Percentiles rank a stretch among this genome's conserved stretches.
phyloP scores from a whole-genome alignment of 1,140 invertebrate species.

The Trichonephila inaurata region DNA sequence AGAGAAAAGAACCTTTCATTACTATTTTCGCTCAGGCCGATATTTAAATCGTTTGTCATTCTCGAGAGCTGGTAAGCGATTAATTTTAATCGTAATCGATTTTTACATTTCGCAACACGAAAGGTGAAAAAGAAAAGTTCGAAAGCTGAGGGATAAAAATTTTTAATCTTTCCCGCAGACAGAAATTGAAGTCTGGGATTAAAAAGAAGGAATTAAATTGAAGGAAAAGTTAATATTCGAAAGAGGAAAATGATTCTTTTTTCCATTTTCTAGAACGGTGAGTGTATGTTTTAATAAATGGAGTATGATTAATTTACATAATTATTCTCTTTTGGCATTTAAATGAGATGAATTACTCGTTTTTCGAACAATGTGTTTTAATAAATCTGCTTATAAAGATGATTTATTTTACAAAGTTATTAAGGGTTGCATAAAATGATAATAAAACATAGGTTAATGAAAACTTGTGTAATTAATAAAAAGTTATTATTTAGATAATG shows the following conservation, averaged over 20 bases:
- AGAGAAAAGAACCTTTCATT: conserved; percentile 49
- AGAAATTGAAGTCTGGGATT: no score
- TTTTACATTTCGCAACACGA: conserved; percentile 16
- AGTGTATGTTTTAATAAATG: neutral
- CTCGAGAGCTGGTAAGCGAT: conserved; percentile 44
- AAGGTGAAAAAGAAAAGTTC: conserved; percentile 6
- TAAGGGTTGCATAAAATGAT: neutral
- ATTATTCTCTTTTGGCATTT: neutral
- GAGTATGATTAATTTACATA: conserved; percentile 5
- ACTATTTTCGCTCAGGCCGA: conserved; percentile 30
- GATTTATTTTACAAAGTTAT: neutral
- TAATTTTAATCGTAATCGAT: conserved; percentile 47
- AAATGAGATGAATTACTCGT: neutral
- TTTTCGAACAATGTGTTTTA: neutral
- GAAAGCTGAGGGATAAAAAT: no score
- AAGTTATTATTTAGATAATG: neutral
- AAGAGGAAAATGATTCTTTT: neutral
- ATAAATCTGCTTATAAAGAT: conserved; percentile 6
- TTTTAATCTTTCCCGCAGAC: no score
- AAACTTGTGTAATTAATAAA: neutral
- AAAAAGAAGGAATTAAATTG: neutral
- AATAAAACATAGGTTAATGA: neutral
- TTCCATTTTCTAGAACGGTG: neutral
- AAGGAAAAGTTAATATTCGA: neutral
- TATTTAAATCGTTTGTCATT: conserved; percentile 71